Percentiles rank a stretch among this genome's conserved stretches.
Evolutionary conservation across 2,113 vertebrate genomes (phyloP).

Genomic region (Colius striatus): DNA sequence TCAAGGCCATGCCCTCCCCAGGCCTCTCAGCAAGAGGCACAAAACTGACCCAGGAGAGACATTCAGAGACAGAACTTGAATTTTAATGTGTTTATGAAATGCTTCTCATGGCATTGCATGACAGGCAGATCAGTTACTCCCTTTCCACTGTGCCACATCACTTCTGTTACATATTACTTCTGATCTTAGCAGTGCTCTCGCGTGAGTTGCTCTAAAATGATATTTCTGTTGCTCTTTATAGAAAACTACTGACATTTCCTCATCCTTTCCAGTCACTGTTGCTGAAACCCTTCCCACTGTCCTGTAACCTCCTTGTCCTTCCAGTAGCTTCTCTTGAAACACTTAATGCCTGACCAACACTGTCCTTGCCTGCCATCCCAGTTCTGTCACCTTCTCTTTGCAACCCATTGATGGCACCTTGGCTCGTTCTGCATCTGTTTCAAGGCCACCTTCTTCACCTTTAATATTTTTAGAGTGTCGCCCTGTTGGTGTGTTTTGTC

Average conservation of each 20-base stretch:
- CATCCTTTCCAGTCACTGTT: fast-evolving
- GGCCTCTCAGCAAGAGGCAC: background rate
- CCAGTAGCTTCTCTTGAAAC: background rate
- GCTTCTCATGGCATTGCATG: background rate
- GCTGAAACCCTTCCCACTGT: background rate
- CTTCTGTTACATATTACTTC: background rate
- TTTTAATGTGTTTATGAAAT: background rate
- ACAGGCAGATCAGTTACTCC: background rate
- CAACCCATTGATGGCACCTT: background rate
- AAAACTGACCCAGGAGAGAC: background rate
- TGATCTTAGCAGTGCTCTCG: background rate
- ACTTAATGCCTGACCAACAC: background rate
- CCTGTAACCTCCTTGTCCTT: background rate
- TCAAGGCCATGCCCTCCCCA: background rate
- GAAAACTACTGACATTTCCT: background rate
- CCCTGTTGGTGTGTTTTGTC: fast-evolving
- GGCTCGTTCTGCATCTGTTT: background rate
- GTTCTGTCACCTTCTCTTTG: background rate
- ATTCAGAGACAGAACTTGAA: background rate
- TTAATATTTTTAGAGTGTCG: background rate
- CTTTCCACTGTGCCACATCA: background rate
- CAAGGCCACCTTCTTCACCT: background rate
- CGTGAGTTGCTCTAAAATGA: background rate
- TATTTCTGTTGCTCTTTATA: background rate
- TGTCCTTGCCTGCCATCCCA: background rate